Evolutionary conservation across 35 echinoderm and acorn worm species (phyloP).

Genomic region (Diadema setosum): DNA sequence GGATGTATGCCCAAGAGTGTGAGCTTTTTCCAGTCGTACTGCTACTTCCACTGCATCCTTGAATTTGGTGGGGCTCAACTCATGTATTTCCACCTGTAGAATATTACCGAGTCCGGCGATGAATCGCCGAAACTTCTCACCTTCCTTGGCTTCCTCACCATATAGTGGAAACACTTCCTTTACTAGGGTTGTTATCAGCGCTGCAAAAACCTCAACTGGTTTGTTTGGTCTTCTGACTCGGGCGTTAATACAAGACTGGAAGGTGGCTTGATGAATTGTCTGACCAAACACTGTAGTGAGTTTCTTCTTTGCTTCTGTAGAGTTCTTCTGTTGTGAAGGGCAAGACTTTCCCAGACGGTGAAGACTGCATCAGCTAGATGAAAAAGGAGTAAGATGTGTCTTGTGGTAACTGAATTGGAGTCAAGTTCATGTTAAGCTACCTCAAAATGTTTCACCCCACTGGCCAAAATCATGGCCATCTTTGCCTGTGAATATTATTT

Average conservation of each 20-base stretch:
- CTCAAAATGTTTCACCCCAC: too few species aligned
- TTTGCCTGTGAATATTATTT: background rate
- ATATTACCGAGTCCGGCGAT: conserved; percentile 7
- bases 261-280: background rate
- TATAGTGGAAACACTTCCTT: conserved; percentile 9
- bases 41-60: too few species aligned
- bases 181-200: background rate
- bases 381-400: background rate
- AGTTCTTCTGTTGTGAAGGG: background rate
- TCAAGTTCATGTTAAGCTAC: background rate
- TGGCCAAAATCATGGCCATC: background rate
- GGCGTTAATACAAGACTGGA: background rate
- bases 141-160: background rate
- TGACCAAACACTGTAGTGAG: background rate
- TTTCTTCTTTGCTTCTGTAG: too few species aligned
- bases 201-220: conserved; percentile 3
- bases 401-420: background rate
- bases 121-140: conserved; percentile 32
- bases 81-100: background rate
- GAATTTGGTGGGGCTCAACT: too few species aligned
- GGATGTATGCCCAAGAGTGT: too few species aligned
- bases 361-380: background rate
- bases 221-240: background rate
- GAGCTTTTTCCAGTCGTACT: too few species aligned
- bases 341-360: background rate